A percentile compares a stretch with the other conserved stretches of the same genome.
Conservation (phyloP, 1,140 invertebrate genomes). For the Hycleus cichorii region DNA sequence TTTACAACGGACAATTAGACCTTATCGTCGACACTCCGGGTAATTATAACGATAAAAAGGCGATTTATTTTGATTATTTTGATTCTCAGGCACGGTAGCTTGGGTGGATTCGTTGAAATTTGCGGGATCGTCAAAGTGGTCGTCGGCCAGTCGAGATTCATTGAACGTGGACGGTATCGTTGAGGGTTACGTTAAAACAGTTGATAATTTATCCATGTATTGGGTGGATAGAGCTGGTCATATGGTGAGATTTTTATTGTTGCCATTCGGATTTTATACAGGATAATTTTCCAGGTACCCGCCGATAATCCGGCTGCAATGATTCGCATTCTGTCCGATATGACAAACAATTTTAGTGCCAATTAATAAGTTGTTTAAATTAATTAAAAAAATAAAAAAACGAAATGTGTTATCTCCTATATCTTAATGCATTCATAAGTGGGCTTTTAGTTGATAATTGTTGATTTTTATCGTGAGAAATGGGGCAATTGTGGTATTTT, state of each 20-base stretch:
- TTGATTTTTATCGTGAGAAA: no score
- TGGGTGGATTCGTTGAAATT: constrained; percentile 69
- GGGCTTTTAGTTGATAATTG: no score
- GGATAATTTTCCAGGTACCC: constrained; percentile 16
- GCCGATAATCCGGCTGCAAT: constrained; percentile 23
- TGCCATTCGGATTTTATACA: background rate
- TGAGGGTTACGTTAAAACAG: constrained; percentile 21
- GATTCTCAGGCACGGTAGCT: constrained; percentile 50
- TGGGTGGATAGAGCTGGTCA: constrained; percentile 26
- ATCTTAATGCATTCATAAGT: no score
- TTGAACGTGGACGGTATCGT: constrained; percentile 10
- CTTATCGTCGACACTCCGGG: constrained; percentile 65
- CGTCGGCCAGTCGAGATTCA: constrained; percentile 1
- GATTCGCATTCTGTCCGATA: constrained; percentile 12
- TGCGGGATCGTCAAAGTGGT: constrained; percentile 34
- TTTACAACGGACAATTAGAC: constrained; percentile 64
- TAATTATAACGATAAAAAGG: constrained; percentile 22
- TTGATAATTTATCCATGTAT: constrained; percentile 20
- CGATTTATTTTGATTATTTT: background rate
- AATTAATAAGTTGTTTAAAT: background rate
- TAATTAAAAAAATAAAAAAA: background rate
- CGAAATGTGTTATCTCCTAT: background rate
- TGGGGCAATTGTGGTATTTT: no score
- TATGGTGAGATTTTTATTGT: constrained; percentile 8
- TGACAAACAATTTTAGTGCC: constrained; percentile 9